Base-by-base conservation (phyloP, 2,888 invertebrate genomes). In the Germaria angustata region DNA sequence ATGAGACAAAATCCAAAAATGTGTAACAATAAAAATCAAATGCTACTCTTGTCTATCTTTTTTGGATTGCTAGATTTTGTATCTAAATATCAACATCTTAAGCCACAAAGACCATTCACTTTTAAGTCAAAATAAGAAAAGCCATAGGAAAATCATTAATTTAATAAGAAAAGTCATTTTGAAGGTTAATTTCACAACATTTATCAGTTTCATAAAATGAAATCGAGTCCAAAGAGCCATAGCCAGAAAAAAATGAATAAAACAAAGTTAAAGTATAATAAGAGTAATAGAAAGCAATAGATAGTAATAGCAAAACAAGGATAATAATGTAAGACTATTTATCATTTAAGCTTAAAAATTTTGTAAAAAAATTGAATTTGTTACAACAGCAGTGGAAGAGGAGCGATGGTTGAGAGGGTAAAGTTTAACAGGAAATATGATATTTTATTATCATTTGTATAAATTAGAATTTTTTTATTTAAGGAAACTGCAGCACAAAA, bases 121-220 rank as follows among this genome's bases (percentile, higher is more conserved):
- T 24, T 11, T 36, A 53, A 51, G 0, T 53, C 17, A 24, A 63
- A 13, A 22, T 8, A 4, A 46, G 9, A 8, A 39, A 28, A 49
- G 24, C 22, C 51, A 44, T 49, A 75, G 51, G 9, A 39, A 55
- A 59, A 59, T 68, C 65, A 13, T 63, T 69, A 73, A 78, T 55
- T 68, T 34, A 72, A 55, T 68, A 61, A 68, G 61, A 78, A 77
- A 78, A 77, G 49, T 28, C 63, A 69, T 39, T 78, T 73, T 57
- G 68, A 69, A 78, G 81, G 78, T 81, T 81, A 78, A 78, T 81
- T 81, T 81, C 32, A 34, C n/a, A 39, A 81, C 78, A 78, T 78
- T 81, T 73, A 73, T 73, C 73, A 81, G 69, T 55, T 15, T 44
- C 41, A 51, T 34, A 22, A 24, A 34, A 73, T 73, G 61, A 65